A percentile compares a stretch with the other conserved stretches of the same genome.
phyloP scores from a whole-genome alignment of 2,113 vertebrate species.

The Sinocyclocheilus maitianheensis region DNA sequence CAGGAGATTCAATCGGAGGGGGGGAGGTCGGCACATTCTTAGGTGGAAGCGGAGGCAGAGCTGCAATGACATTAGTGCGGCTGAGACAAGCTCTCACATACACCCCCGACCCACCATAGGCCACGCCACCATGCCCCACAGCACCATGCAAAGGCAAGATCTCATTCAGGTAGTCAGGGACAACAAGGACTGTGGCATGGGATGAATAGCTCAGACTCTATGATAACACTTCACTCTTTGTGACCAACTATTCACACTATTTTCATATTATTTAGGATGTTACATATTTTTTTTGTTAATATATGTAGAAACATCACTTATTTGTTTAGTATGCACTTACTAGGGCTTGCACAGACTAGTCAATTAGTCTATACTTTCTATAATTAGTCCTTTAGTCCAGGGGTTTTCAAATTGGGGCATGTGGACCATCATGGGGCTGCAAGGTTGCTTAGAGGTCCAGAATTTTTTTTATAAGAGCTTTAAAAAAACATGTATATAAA shows the following conservation, averaged over 20 bases:
- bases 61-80: conserved; percentile 73
- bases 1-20: conserved; percentile 77
- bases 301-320: background rate
- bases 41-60: conserved; percentile 92
- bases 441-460: background rate
- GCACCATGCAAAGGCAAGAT: conserved; percentile 63
- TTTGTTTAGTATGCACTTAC: background rate
- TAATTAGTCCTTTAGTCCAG: background rate
- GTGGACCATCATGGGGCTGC: background rate
- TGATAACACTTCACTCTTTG: conserved; percentile 54
- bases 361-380: background rate
- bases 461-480: background rate
- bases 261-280: background rate
- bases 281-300: background rate
- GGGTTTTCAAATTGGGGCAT: background rate
- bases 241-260: conserved; percentile 33
- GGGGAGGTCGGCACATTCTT: conserved; percentile 89
- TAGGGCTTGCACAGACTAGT: background rate
- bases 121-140: conserved; percentile 42
- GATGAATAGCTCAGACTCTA: conserved; percentile 33
- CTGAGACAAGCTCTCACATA: conserved; percentile 51
- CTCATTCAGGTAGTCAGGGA: conserved; percentile 56
- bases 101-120: conserved; percentile 4
- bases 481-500: background rate
- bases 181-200: conserved; percentile 36